Evolutionary conservation across 2,113 vertebrate genomes (phyloP).

Genomic region (Apteryx owenii): DNA sequence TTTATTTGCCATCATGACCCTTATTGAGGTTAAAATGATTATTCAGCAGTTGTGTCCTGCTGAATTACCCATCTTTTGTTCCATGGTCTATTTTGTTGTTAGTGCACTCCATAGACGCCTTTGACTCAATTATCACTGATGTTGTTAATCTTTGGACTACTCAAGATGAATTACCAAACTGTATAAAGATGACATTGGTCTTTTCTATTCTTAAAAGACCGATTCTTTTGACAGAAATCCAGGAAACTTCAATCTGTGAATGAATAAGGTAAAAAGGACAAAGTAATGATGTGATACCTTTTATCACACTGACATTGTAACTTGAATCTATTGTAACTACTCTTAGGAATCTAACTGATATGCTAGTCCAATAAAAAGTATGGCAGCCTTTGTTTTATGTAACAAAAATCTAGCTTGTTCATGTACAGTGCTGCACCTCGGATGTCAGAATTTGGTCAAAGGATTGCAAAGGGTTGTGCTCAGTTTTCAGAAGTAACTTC

Average conservation of each 20-base stretch:
- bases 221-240: conserved; percentile 64
- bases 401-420: conserved; percentile 31
- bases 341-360: conserved; percentile 29
- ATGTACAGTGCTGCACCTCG: not conserved
- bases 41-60: conserved; percentile 19
- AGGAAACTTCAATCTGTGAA: conserved; percentile 68
- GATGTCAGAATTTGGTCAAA: conserved; percentile 18
- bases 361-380: conserved; percentile 31
- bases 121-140: conserved; percentile 48
- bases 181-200: conserved; percentile 52
- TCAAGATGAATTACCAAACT: conserved; percentile 56
- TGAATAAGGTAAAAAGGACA: conserved; percentile 67
- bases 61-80: conserved; percentile 47
- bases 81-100: conserved; percentile 29
- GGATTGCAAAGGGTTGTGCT: not conserved
- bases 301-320: conserved; percentile 55
- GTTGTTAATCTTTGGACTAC: conserved; percentile 57
- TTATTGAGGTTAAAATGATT: conserved; percentile 53
- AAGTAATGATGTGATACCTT: conserved; percentile 37
- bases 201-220: conserved; percentile 56
- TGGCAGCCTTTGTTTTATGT: conserved; percentile 38
- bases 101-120: conserved; percentile 9
- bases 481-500: conserved; percentile 2
- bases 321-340: conserved; percentile 35
- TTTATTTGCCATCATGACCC: conserved; percentile 39